Percentiles rank a stretch among this genome's conserved stretches.
phyloP scores from a whole-genome alignment of 2,888 invertebrate genomes.

The Heliconius aoede region DNA sequence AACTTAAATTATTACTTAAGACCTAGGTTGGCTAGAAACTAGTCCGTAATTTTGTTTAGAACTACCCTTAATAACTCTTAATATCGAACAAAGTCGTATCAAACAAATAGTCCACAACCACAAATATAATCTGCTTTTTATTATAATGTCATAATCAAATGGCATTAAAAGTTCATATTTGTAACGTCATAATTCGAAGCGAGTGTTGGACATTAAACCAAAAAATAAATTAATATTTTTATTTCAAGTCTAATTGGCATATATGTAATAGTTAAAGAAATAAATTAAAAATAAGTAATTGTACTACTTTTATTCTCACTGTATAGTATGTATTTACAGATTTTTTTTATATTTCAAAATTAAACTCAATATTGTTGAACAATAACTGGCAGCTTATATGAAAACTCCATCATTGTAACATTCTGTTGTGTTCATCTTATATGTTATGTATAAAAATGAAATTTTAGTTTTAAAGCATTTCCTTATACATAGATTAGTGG shows the following conservation, averaged over 20 bases:
- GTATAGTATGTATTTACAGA: too few relatives aligned
- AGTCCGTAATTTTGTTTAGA: constrained; percentile 2
- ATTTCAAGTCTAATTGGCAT: too few relatives aligned
- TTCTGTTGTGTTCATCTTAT: too few relatives aligned
- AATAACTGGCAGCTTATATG: background rate
- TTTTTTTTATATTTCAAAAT: background rate
- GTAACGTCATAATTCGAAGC: too few relatives aligned
- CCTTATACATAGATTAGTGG: constrained; percentile 8
- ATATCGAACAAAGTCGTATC: background rate
- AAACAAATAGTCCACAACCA: too few relatives aligned
- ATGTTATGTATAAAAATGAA: background rate
- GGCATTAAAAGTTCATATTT: too few relatives aligned
- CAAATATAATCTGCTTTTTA: background rate
- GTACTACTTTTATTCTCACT: too few relatives aligned
- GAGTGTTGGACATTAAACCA: too few relatives aligned
- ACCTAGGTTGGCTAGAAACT: constrained; percentile 3
- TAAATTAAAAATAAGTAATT: too few relatives aligned
- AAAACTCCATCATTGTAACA: background rate
- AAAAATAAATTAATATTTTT: too few relatives aligned
- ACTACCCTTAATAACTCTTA: background rate
- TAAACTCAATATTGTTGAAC: background rate
- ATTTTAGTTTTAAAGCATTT: constrained; percentile 15
- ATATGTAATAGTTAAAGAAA: too few relatives aligned
- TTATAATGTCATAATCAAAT: too few relatives aligned
- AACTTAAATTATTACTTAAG: background rate